Percentiles rank a stretch among this genome's conserved stretches.
phyloP scores from a whole-genome alignment of 2,797 vertebrate species.

The Falco peregrinus region DNA sequence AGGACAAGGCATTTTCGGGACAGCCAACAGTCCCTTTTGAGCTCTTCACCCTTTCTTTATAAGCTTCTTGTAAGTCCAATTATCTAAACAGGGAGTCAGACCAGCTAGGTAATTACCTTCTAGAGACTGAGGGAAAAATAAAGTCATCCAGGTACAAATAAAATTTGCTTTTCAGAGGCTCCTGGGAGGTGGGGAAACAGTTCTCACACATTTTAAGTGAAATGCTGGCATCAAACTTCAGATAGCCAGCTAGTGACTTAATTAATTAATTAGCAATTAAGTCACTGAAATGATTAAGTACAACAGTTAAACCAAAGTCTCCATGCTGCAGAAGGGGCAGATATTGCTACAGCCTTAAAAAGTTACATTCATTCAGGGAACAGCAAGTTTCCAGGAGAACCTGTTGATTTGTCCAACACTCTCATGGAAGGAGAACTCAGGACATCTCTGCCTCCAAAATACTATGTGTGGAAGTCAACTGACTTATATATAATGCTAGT shows the following conservation, averaged over 20 bases:
- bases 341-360: neutral
- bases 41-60: neutral
- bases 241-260: neutral
- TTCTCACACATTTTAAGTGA: neutral
- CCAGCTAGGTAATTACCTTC: neutral
- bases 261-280: neutral
- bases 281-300: slow-evolving; percentile 10
- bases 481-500: fast-evolving
- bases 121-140: neutral
- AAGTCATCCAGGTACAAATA: neutral
- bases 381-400: neutral
- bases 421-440: neutral
- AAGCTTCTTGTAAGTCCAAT: neutral
- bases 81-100: neutral
- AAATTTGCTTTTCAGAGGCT: slow-evolving; percentile 20
- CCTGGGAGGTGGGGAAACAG: neutral
- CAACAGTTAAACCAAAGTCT: neutral
- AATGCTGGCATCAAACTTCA: neutral
- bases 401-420: neutral
- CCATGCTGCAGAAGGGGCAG: neutral
- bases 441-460: neutral
- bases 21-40: neutral
- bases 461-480: neutral
- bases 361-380: neutral
- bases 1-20: neutral